A percentile compares a stretch with the other conserved stretches of the same genome.
These are phyloP conservation scores for Scolanthus callimorphus DNA, from an alignment of 92 coral and sea anemone genomes.

Conservation along the genomic window DNA sequence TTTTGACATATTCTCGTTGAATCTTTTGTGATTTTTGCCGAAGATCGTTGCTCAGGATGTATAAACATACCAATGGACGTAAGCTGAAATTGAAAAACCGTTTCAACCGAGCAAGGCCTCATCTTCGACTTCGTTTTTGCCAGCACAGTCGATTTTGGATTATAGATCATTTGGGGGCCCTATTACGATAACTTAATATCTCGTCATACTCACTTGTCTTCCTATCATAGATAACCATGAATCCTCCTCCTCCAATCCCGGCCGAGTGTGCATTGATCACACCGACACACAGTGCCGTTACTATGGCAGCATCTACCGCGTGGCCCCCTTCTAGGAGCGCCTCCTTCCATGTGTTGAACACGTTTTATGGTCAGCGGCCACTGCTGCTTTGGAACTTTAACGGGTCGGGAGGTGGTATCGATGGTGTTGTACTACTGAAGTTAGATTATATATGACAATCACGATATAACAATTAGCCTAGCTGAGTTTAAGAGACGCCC, in stretches of 20 bases:
- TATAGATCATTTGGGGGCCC: too few species aligned
- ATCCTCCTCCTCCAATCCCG: conserved; percentile 88
- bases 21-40: too few species aligned
- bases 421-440: conserved; percentile 13
- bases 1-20: too few species aligned
- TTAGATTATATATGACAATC: too few species aligned
- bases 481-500: too few species aligned
- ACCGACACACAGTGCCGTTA: conserved; percentile 85
- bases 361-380: conserved; percentile 73
- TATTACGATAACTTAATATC: too few species aligned
- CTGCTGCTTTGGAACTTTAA: conserved; percentile 59
- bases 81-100: too few species aligned
- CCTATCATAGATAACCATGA: conserved; percentile 78
- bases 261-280: conserved; percentile 87
- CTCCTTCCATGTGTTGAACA: conserved; percentile 62
- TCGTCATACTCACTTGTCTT: conserved; percentile 36
- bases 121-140: too few species aligned
- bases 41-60: not conserved
- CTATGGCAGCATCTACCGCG: conserved; percentile 83
- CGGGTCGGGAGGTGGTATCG: conserved; percentile 26
- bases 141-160: too few species aligned
- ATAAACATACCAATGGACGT: too few species aligned
- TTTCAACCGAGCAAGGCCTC: too few species aligned
- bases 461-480: too few species aligned
- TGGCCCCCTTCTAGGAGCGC: conserved; percentile 55